Conservation (phyloP, 2,113 vertebrate species). For the Semnornis frantzii region DNA sequence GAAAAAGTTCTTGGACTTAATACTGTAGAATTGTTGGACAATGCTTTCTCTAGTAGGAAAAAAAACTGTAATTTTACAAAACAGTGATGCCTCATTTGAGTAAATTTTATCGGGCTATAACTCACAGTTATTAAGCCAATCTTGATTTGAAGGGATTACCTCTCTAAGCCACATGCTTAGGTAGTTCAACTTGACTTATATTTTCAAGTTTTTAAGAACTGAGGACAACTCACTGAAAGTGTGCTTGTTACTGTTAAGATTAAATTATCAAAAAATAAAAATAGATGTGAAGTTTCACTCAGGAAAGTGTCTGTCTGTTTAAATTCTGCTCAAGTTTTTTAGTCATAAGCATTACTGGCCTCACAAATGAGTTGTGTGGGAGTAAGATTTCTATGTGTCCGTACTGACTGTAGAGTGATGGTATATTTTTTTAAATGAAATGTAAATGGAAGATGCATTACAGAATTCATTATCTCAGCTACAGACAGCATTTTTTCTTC, state of each 20-base stretch:
- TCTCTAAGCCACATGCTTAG: not conserved
- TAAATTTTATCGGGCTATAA: not conserved
- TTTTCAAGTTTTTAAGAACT: not conserved
- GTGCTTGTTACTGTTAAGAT: not conserved
- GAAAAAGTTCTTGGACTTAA: not conserved
- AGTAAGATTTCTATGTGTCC: constrained; percentile 27
- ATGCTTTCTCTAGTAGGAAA: not conserved
- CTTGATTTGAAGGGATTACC: not conserved
- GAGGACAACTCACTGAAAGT: not conserved
- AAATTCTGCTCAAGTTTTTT: constrained; percentile 12
- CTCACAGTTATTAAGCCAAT: not conserved
- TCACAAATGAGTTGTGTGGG: constrained; percentile 4
- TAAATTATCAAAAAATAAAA: constrained; percentile 21
- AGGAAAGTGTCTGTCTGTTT: not conserved
- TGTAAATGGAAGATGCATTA: constrained; percentile 8
- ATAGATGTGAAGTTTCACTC: not conserved
- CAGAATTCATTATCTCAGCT: not conserved
- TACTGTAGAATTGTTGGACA: not conserved
- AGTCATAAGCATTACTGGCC: constrained; percentile 27
- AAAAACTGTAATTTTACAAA: not conserved
- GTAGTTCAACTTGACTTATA: not conserved
- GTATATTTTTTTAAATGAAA: constrained; percentile 15
- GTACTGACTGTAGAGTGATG: not conserved
- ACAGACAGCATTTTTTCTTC: not conserved
- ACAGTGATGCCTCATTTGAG: not conserved